Conservation (phyloP, 1,140 invertebrate genomes). For the Tetraneura akinire region DNA sequence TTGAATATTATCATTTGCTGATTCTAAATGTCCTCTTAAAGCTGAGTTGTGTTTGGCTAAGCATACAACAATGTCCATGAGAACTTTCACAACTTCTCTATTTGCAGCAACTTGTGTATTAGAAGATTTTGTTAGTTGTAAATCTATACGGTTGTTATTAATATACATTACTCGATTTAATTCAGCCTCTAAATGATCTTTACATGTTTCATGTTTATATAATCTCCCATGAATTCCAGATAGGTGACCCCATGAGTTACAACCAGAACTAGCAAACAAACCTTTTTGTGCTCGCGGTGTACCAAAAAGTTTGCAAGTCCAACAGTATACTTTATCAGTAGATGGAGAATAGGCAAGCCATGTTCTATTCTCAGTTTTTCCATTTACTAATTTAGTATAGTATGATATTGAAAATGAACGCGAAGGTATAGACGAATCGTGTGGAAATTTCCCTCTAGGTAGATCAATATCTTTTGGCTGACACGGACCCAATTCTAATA, state of each 20-base stretch:
- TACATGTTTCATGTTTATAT: not conserved
- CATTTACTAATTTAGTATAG: not conserved
- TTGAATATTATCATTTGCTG: slow-evolving; percentile 8
- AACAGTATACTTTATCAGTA: slow-evolving; percentile 4
- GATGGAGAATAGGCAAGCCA: slow-evolving; percentile 9
- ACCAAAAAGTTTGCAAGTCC: slow-evolving; percentile 8
- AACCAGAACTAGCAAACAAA: not conserved
- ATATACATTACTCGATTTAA: not conserved
- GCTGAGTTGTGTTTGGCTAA: not conserved
- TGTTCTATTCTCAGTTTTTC: not conserved
- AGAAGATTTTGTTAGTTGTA: not conserved
- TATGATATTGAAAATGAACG: not conserved
- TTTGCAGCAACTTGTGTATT: not conserved
- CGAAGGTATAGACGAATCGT: not conserved
- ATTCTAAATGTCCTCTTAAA: not conserved
- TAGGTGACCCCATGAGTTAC: slow-evolving; percentile 7
- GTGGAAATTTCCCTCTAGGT: not conserved
- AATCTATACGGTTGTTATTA: not conserved
- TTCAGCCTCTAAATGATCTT: not conserved
- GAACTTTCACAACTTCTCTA: not conserved
- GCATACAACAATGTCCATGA: not conserved
- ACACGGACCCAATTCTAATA: not conserved
- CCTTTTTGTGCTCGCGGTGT: not conserved
- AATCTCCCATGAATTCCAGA: not conserved
- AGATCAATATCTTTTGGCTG: not conserved